phyloP scores from a whole-genome alignment of 2,888 invertebrate genomes.

The Brachynemurus nebulosus region DNA sequence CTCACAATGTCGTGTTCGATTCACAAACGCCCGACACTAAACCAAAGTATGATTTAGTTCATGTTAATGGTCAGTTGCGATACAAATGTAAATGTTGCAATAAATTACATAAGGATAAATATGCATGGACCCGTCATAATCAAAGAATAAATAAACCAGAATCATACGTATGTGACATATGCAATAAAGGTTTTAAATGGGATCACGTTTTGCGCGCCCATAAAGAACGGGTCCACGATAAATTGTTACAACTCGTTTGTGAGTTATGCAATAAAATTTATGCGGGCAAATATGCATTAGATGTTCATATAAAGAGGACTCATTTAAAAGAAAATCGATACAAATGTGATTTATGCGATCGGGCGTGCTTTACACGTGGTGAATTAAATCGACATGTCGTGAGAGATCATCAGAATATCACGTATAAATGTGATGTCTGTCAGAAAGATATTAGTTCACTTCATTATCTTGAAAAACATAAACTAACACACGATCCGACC shows the following conservation, averaged over 20 bases:
- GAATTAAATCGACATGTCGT: too few relatives aligned
- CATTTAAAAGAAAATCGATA: too few relatives aligned
- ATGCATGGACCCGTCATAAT: not conserved
- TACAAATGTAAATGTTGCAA: not conserved
- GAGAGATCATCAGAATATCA: conserved; percentile 39
- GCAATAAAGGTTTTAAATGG: not conserved
- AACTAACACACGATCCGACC: conserved; percentile 15
- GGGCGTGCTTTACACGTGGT: too few relatives aligned
- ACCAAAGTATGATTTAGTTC: too few relatives aligned
- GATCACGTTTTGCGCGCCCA: not conserved
- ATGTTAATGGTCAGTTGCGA: too few relatives aligned
- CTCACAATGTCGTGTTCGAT: too few relatives aligned
- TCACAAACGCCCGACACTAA: too few relatives aligned
- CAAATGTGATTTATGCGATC: too few relatives aligned
- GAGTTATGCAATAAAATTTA: not conserved
- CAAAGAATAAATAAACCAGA: conserved; percentile 5
- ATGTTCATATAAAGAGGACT: too few relatives aligned
- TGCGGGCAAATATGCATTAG: too few relatives aligned
- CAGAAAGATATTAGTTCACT: conserved; percentile 28
- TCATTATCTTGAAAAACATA: conserved; percentile 30
- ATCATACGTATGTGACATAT: conserved; percentile 14
- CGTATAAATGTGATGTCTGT: conserved; percentile 28
- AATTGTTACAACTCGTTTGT: not conserved
- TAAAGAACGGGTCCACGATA: not conserved
- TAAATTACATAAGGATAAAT: not conserved